Evolutionary conservation across 2,888 invertebrate species (phyloP).

Genomic region (Cheilosia scutellata): DNA sequence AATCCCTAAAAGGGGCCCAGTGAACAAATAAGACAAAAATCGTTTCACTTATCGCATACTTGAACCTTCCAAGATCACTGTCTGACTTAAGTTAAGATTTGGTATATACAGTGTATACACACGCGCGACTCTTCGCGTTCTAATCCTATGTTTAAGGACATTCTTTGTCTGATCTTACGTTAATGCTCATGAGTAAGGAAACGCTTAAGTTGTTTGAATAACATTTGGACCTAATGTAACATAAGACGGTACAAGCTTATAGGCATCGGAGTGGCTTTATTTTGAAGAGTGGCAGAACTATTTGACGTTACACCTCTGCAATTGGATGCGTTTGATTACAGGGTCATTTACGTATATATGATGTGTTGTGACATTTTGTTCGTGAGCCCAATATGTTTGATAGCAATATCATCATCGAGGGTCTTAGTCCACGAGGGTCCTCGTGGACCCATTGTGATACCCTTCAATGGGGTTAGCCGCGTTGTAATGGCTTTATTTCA

Average conservation of each 20-base stretch:
- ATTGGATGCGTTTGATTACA: not conserved
- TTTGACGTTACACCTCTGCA: not conserved
- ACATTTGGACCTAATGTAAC: not conserved
- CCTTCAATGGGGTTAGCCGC: too few species aligned
- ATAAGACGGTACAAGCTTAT: not conserved
- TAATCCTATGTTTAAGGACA: slow-evolving; percentile 40
- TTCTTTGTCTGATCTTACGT: slow-evolving; percentile 21
- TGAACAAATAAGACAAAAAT: not conserved
- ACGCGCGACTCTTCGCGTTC: slow-evolving; percentile 40
- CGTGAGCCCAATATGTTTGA: too few species aligned
- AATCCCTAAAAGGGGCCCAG: slow-evolving; percentile 52
- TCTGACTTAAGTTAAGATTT: slow-evolving; percentile 14
- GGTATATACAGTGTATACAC: not conserved
- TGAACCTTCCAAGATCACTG: slow-evolving; percentile 10
- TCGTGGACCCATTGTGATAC: too few species aligned
- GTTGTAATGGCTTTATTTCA: too few species aligned
- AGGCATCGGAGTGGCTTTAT: not conserved
- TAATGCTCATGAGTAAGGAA: slow-evolving; percentile 20
- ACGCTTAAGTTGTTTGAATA: slow-evolving; percentile 16
- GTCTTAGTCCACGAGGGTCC: too few species aligned
- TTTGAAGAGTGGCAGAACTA: not conserved
- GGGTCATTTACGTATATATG: too few species aligned
- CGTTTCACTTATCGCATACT: slow-evolving; percentile 27
- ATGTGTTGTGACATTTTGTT: too few species aligned
- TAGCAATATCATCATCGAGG: too few species aligned